These are phyloP conservation scores for Catocala fraxini DNA, from an alignment of 2,888 invertebrate species.

Conservation along the genomic window DNA sequence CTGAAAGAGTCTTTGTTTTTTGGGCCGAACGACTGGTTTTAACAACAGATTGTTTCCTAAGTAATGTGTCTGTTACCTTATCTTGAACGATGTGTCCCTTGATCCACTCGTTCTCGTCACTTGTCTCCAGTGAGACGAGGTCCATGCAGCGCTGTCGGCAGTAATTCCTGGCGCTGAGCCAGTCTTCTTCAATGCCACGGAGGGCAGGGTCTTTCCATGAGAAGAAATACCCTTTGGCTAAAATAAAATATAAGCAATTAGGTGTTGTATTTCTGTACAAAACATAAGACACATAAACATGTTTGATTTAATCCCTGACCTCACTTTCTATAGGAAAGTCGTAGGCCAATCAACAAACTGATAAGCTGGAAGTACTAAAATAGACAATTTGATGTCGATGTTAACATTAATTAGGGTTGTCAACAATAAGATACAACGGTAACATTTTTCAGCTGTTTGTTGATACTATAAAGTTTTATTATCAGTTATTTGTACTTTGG, in stretches of 20 bases:
- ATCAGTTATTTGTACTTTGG: no score
- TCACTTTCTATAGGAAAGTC: slow-evolving; percentile 29
- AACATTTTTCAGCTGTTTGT: no score
- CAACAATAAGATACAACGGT: no score
- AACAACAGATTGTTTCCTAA: background rate
- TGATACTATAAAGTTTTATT: no score
- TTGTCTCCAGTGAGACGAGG: slow-evolving; percentile 94
- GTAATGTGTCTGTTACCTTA: slow-evolving; percentile 86
- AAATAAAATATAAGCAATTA: slow-evolving; percentile 18
- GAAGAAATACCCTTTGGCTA: slow-evolving; percentile 94
- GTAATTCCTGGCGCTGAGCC: slow-evolving; percentile 94
- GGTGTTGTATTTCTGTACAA: no score
- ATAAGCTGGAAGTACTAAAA: no score
- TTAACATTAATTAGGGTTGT: no score
- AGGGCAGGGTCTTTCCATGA: slow-evolving; percentile 94
- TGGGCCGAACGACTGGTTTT: background rate
- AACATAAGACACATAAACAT: no score
- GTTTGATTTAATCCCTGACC: slow-evolving; percentile 29
- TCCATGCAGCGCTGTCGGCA: slow-evolving; percentile 97
- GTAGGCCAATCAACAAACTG: no score
- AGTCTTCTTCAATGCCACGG: slow-evolving; percentile 92
- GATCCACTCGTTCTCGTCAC: slow-evolving; percentile 95
- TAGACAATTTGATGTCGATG: no score
- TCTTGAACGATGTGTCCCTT: slow-evolving; percentile 92
- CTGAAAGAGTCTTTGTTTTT: background rate